Evolutionary conservation across 2,888 invertebrate species (phyloP).

Genomic region (Coleophora flavipennella): DNA sequence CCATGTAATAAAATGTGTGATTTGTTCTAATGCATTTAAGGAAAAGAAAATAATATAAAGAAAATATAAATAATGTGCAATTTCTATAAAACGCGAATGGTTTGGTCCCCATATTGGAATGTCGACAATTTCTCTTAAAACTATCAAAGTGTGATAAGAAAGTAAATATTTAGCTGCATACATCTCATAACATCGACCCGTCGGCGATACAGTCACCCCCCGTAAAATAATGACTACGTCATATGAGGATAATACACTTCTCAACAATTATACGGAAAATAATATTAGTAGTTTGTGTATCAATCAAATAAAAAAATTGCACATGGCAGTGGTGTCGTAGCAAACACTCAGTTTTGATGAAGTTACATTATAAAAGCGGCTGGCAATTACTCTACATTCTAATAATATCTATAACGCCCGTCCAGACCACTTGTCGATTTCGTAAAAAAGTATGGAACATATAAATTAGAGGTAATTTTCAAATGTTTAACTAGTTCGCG

Average conservation of each 20-base stretch:
- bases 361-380: conserved; percentile 62
- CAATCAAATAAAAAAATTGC: conserved; percentile 56
- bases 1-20: too few species aligned
- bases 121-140: conserved; percentile 45
- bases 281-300: conserved; percentile 52
- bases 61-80: conserved; percentile 16
- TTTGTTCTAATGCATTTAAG: conserved; percentile 1
- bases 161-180: conserved; percentile 41
- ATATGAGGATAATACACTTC: conserved; percentile 47
- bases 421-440: conserved; percentile 32
- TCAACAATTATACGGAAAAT: conserved; percentile 38
- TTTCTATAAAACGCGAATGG: conserved; percentile 2
- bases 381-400: conserved; percentile 67
- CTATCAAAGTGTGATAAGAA: conserved; percentile 28
- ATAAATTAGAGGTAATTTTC: conserved; percentile 11
- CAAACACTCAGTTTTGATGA: conserved; percentile 58
- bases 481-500: conserved; percentile 15
- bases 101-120: conserved; percentile 67
- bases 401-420: conserved; percentile 56
- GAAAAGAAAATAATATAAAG: too few species aligned
- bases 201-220: conserved; percentile 38
- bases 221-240: conserved; percentile 55
- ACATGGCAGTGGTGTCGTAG: conserved; percentile 68
- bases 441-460: conserved; percentile 1
- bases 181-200: conserved; percentile 32